phyloP scores from a whole-genome alignment of 1,140 invertebrate genomes.

The Drosophila mayri region DNA sequence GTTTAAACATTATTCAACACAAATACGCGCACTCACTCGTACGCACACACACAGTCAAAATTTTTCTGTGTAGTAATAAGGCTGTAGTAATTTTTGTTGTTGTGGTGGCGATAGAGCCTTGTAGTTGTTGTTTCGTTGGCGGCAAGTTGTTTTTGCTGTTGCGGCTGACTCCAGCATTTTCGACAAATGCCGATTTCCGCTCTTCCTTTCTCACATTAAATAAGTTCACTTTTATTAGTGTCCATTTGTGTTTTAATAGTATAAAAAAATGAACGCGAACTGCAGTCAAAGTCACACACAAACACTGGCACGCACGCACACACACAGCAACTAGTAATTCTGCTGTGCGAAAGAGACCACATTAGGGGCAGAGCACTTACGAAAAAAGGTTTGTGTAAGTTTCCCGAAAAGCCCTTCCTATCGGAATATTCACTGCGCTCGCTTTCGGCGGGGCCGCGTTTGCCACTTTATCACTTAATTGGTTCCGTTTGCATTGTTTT shows the following conservation, averaged over 20 bases:
- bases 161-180: slow-evolving; percentile 29
- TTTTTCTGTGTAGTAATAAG: slow-evolving; percentile 38
- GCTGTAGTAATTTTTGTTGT: slow-evolving; percentile 48
- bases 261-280: slow-evolving; percentile 65
- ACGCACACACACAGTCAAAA: slow-evolving; percentile 38
- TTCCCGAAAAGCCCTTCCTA: slow-evolving; percentile 55
- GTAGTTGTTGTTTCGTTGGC: slow-evolving; percentile 44
- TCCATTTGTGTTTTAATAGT: slow-evolving; percentile 30
- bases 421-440: slow-evolving; percentile 60
- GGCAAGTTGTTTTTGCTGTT: slow-evolving; percentile 27
- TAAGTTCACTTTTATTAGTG: slow-evolving; percentile 44
- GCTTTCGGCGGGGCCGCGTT: slow-evolving; percentile 30
- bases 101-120: slow-evolving; percentile 46
- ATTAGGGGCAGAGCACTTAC: slow-evolving; percentile 70
- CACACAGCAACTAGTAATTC: slow-evolving; percentile 81
- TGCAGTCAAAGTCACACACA: slow-evolving; percentile 76
- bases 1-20: slow-evolving; percentile 77
- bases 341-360: slow-evolving; percentile 61
- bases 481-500: slow-evolving; percentile 45
- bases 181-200: slow-evolving; percentile 22
- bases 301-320: slow-evolving; percentile 53
- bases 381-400: slow-evolving; percentile 60
- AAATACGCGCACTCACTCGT: slow-evolving; percentile 57
- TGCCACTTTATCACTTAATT: slow-evolving; percentile 36
- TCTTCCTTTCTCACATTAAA: slow-evolving; percentile 33